These are phyloP conservation scores for Brachirus orientalis DNA, from an alignment of 2,113 vertebrate species.

Conservation along the genomic window DNA sequence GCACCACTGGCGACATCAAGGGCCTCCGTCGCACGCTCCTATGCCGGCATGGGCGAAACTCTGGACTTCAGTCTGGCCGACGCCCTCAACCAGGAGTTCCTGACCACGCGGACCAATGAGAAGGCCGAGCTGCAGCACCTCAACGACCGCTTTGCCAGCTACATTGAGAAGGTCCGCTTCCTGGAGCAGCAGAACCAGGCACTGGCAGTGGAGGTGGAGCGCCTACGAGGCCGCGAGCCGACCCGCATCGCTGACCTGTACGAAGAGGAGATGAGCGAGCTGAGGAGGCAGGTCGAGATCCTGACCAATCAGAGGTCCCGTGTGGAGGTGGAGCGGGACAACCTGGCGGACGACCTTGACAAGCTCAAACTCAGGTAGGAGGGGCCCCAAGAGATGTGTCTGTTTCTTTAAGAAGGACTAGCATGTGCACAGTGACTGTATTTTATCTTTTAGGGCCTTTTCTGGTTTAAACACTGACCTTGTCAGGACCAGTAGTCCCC, in stretches of 20 bases:
- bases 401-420: no score
- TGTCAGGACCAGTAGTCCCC: no score
- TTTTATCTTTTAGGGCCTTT: no score
- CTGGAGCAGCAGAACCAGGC: slow-evolving; percentile 94
- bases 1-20: slow-evolving; percentile 50
- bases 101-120: slow-evolving; percentile 94
- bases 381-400: neutral
- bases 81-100: slow-evolving; percentile 96
- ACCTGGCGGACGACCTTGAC: slow-evolving; percentile 91
- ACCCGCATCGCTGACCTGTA: slow-evolving; percentile 90
- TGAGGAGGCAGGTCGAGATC: slow-evolving; percentile 89
- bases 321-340: slow-evolving; percentile 92
- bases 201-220: slow-evolving; percentile 90
- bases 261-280: slow-evolving; percentile 93
- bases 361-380: slow-evolving; percentile 92
- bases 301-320: slow-evolving; percentile 91
- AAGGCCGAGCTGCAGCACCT: slow-evolving; percentile 95
- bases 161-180: slow-evolving; percentile 98
- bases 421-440: no score
- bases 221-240: slow-evolving; percentile 91
- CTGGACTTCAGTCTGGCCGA: slow-evolving; percentile 95
- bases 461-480: no score
- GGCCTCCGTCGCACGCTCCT: slow-evolving; percentile 70
- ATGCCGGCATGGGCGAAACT: slow-evolving; percentile 88
- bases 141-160: slow-evolving; percentile 95